A percentile compares a stretch with the other conserved stretches of the same genome.
Conservation (phyloP, 2,797 vertebrate species). For the Champsocephalus gunnari region DNA sequence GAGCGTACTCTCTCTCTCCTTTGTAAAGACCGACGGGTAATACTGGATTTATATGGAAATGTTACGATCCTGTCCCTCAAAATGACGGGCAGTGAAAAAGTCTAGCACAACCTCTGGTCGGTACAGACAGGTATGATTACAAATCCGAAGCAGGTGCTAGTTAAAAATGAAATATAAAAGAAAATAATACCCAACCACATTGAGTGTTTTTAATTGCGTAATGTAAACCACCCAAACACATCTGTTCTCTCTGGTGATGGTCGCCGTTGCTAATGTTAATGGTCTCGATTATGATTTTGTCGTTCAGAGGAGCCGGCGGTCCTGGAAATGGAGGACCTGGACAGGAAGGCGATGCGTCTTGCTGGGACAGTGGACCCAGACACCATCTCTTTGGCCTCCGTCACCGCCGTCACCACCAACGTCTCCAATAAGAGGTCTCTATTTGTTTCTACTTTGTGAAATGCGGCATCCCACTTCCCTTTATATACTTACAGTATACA, state of each 20-base stretch:
- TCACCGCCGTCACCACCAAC: constrained; percentile 96
- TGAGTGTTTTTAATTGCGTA: background rate
- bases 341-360: constrained; percentile 86
- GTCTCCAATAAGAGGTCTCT: constrained; percentile 96
- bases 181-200: no score
- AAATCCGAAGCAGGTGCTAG: no score
- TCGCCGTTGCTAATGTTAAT: background rate
- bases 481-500: background rate
- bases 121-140: no score
- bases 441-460: constrained; percentile 11
- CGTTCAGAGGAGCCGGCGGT: constrained; percentile 90
- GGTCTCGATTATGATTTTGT: background rate
- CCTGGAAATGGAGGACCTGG: constrained; percentile 93
- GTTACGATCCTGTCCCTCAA: no score
- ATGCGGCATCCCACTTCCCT: no score
- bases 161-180: no score
- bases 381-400: constrained; percentile 92
- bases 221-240: background rate
- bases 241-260: background rate
- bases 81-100: no score
- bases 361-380: constrained; percentile 90
- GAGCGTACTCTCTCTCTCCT: no score
- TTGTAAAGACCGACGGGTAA: no score
- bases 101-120: no score
- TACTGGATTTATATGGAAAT: no score